Conservation (phyloP, 2,797 vertebrate genomes). For the Oreochromis mossambicus region DNA sequence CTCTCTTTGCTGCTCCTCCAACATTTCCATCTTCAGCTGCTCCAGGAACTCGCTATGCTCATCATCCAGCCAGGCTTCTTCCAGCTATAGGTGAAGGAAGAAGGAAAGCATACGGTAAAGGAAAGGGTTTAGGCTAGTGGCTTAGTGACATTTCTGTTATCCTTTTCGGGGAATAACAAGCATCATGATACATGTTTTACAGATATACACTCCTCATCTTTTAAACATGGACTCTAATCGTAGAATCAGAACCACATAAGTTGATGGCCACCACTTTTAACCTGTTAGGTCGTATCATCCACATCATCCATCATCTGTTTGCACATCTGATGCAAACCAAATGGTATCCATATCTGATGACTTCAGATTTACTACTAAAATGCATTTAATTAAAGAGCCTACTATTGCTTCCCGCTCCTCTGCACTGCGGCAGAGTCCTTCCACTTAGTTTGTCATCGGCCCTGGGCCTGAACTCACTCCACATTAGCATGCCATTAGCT, state of each 20-base stretch:
- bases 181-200: background rate
- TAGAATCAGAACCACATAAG: slow-evolving; percentile 35
- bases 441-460: slow-evolving; percentile 53
- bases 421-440: slow-evolving; percentile 56
- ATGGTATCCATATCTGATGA: slow-evolving; percentile 65
- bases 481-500: slow-evolving; percentile 80
- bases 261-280: slow-evolving; percentile 50
- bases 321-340: slow-evolving; percentile 47
- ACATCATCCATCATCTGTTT: slow-evolving; percentile 62
- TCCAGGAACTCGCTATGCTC: slow-evolving; percentile 97
- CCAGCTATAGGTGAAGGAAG: slow-evolving; percentile 82
- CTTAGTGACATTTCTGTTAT: slow-evolving; percentile 12
- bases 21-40: slow-evolving; percentile 94
- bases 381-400: slow-evolving; percentile 67
- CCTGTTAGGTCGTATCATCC: slow-evolving; percentile 7
- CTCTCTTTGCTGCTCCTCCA: slow-evolving; percentile 90
- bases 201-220: slow-evolving; percentile 8
- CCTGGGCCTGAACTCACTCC: slow-evolving; percentile 68
- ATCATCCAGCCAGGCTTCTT: slow-evolving; percentile 96
- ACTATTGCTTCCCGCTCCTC: slow-evolving; percentile 48
- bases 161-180: background rate
- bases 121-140: slow-evolving; percentile 12
- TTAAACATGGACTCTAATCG: slow-evolving; percentile 26
- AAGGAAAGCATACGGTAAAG: background rate
- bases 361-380: slow-evolving; percentile 62